These are phyloP conservation scores for Peromyscus californicus DNA, from an alignment of 2,113 vertebrate species.

Conservation along the genomic window DNA sequence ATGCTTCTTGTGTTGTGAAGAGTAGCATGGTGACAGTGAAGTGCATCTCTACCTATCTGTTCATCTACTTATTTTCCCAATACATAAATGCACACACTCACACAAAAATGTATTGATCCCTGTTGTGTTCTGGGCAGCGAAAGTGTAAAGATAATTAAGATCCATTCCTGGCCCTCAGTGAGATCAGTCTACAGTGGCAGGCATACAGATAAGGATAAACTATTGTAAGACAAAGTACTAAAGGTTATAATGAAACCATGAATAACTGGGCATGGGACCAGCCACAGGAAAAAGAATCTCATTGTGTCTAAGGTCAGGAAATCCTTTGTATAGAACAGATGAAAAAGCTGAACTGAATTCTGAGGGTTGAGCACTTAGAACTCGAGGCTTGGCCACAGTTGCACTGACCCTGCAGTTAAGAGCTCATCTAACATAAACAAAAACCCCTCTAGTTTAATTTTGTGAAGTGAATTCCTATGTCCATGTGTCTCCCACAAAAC, in stretches of 20 bases:
- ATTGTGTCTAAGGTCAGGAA: background rate
- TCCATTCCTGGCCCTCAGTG: background rate
- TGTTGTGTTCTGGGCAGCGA: background rate
- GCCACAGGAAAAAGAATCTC: background rate
- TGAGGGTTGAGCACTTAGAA: background rate
- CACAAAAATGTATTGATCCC: background rate
- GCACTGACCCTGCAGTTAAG: background rate
- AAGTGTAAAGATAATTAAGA: background rate
- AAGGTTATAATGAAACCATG: background rate
- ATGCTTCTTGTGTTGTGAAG: background rate
- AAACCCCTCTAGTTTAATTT: background rate
- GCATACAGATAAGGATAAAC: background rate
- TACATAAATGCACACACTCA: background rate
- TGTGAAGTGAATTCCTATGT: background rate
- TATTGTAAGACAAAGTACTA: background rate
- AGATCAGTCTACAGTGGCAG: background rate
- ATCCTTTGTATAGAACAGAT: background rate
- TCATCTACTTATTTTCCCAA: background rate
- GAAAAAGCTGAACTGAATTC: background rate
- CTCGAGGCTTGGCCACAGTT: background rate
- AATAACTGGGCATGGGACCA: background rate
- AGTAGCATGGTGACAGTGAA: background rate
- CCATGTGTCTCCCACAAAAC: background rate
- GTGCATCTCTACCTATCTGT: background rate
- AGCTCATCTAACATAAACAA: background rate